Conservation (phyloP, 2,797 vertebrate species). For the Ambastaia sidthimunki region DNA sequence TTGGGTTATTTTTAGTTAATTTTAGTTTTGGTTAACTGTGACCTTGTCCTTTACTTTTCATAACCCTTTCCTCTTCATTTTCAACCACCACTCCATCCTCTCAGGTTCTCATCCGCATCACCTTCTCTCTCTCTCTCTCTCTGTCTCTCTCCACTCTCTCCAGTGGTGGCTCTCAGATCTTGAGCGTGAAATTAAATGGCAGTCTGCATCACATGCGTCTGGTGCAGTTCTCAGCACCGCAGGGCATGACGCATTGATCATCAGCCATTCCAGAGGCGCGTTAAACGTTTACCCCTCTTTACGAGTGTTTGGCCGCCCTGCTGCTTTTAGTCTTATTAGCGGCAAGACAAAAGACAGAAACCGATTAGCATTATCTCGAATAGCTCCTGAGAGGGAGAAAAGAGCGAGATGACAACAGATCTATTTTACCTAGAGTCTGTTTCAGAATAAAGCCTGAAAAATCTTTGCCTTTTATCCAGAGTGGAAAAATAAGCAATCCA, state of each 20-base stretch:
- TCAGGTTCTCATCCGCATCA: conserved; percentile 47
- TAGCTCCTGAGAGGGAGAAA: background rate
- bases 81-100: conserved; percentile 57
- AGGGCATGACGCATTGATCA: conserved; percentile 38
- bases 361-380: conserved; percentile 22
- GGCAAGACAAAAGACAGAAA: conserved; percentile 37
- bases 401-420: background rate
- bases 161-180: conserved; percentile 28
- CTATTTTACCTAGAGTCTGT: background rate
- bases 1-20: no score
- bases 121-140: conserved; percentile 30
- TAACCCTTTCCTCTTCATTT: conserved; percentile 55
- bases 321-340: conserved; percentile 46
- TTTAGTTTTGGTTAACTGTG: no score
- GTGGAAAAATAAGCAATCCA: background rate
- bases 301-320: background rate
- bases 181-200: conserved; percentile 58
- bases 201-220: conserved; percentile 34
- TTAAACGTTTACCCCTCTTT: background rate
- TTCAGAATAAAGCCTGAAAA: background rate
- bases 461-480: background rate
- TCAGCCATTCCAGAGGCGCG: conserved; percentile 24
- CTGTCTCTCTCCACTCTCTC: background rate
- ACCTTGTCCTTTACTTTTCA: no score
- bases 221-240: conserved; percentile 27